Evolutionary conservation across 2,888 invertebrate genomes (phyloP).

Genomic region (Strigamia transsilvanica): DNA sequence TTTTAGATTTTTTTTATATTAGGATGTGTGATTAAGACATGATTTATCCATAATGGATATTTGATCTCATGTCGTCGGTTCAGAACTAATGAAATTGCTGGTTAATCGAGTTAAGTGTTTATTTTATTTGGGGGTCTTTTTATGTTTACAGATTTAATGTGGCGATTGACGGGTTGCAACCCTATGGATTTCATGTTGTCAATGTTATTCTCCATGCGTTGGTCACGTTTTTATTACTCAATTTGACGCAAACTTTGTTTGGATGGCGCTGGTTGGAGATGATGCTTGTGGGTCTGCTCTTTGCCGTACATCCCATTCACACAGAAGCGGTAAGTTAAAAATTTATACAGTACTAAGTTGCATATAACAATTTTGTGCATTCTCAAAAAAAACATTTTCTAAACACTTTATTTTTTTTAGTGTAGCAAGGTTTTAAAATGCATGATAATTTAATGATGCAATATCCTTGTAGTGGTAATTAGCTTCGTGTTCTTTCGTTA

Average conservation of each 20-base stretch:
- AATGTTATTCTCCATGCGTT: conserved; percentile 10
- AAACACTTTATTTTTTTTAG: too few relatives aligned
- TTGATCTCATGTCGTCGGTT: not conserved
- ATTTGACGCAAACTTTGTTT: conserved; percentile 21
- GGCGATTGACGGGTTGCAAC: not conserved
- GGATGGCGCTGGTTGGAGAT: conserved; percentile 3
- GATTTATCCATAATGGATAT: not conserved
- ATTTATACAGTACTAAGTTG: not conserved
- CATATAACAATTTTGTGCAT: too few relatives aligned
- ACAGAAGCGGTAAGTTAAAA: not conserved
- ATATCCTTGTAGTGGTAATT: too few relatives aligned
- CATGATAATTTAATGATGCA: too few relatives aligned
- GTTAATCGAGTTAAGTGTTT: not conserved
- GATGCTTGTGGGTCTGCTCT: not conserved
- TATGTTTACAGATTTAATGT: conserved; percentile 1
- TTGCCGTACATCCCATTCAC: not conserved
- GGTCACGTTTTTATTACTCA: conserved; percentile 11
- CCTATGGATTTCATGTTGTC: conserved; percentile 4
- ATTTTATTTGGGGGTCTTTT: not conserved
- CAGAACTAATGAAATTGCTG: not conserved
- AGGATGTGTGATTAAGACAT: too few relatives aligned
- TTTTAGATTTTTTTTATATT: too few relatives aligned
- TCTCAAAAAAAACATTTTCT: too few relatives aligned
- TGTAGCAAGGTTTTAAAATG: too few relatives aligned
- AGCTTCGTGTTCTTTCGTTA: too few relatives aligned